Evolutionary conservation across 2,797 vertebrate genomes (phyloP), one percentile per base, ranked within the genome.

Genomic region (Astyanax mexicanus): DNA sequence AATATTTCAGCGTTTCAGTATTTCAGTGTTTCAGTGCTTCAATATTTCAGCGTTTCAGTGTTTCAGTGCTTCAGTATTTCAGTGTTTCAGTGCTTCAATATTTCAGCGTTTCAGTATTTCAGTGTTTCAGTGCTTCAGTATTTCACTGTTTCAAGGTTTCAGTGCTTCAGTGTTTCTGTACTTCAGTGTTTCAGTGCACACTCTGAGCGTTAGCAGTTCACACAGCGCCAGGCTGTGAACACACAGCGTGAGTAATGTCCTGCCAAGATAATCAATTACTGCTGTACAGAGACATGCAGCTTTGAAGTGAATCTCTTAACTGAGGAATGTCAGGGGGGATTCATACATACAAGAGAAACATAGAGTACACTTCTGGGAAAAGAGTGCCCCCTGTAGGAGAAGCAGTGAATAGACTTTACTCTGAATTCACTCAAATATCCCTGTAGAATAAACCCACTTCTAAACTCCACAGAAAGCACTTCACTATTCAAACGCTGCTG

Each of bases 361-460:
- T 74, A 32, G n/a, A n/a, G n/a, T 5, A 19, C 10, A 15, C 17
- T 44, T 15, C 6, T 72, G 70, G 29, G 47, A 40, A 4, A 10
- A 64, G 45, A 69, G 47, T 21, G 72, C 76, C 80, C 49, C 55
- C 80, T 81, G 29, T 71, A 38, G 65, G 66, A 27, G 19, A 49
- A 44, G 69, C n/a, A 13, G 47, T 8, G 35, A 21, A 32, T 3
- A 49, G 27, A 40, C 49, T 57, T 8, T 15, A 49, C 40, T 19
- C 11, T n/a, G 9, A 13, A 17, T 52, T 40, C 1, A 23, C 5
- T 67, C n/a, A n/a, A n/a, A n/a, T 19, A 51, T 67, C 23, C 11
- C 44, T 61, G 64, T 32, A 52, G 42, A 44, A 69, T 49, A n/a
- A n/a, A n/a, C n/a, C 51, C 61, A 38, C 21, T 13, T 42, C n/a